Evolutionary conservation across 1,140 invertebrate species (phyloP).

Genomic region (Heliconius eleuchia): DNA sequence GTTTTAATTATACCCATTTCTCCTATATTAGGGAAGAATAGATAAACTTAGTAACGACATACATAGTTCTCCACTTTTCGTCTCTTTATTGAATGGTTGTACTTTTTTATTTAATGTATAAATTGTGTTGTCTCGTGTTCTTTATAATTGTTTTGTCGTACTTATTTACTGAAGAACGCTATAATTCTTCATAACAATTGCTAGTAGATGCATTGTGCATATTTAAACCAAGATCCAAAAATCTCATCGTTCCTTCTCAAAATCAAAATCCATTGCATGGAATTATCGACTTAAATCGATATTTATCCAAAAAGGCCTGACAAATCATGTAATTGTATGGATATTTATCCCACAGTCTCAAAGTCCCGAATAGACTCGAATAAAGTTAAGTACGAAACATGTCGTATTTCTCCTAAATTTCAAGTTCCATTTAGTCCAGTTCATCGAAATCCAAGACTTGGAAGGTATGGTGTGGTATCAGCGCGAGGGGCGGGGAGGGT

Average conservation of each 20-base stretch:
- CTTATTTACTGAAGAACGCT: not conserved
- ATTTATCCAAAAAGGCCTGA: not conserved
- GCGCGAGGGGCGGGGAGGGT: conserved; percentile 59
- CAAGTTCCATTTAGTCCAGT: conserved; percentile 55
- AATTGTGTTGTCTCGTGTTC: not conserved
- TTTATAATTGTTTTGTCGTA: not conserved
- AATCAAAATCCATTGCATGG: not conserved
- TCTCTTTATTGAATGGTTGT: not conserved
- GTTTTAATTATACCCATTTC: not conserved
- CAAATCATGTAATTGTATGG: not conserved
- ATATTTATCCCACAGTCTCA: not conserved
- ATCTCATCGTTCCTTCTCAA: not conserved
- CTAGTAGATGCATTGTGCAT: not conserved
- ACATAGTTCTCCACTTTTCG: not conserved
- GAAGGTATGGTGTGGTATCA: conserved; percentile 52
- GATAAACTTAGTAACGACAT: not conserved
- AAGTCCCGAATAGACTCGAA: not conserved
- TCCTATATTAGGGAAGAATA: not conserved
- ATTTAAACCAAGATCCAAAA: not conserved
- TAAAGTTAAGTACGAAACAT: not conserved
- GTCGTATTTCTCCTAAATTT: not conserved
- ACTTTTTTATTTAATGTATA: not conserved
- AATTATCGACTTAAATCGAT: not conserved
- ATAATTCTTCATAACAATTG: not conserved
- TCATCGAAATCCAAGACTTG: conserved; percentile 68